Evolutionary conservation across 1,140 invertebrate genomes (phyloP).

Genomic region (Drosophila repleta): DNA sequence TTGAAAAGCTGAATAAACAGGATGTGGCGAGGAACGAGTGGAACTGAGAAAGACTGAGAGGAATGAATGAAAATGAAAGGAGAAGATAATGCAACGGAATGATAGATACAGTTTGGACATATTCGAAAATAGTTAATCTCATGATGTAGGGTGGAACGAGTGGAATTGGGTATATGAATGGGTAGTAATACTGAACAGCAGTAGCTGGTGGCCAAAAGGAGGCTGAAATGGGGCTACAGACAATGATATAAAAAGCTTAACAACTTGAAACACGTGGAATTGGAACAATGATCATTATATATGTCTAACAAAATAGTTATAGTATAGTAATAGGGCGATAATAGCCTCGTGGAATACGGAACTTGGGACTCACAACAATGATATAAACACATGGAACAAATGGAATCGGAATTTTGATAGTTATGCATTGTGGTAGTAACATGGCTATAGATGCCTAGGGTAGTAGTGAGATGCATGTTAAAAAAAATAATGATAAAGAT

Average conservation of each 20-base stretch:
- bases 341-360: neutral
- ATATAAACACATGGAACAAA: neutral
- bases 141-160: neutral
- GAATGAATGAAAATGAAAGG: neutral
- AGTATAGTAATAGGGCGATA: neutral
- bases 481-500: neutral
- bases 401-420: neutral
- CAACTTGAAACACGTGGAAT: neutral
- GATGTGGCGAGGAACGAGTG: neutral
- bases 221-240: neutral
- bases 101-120: neutral
- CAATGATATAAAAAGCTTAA: neutral
- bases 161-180: neutral
- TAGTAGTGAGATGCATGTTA: too few species aligned
- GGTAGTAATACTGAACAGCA: too few species aligned
- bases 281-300: too few species aligned
- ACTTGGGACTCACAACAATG: neutral
- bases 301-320: too few species aligned
- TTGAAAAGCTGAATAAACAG: neutral
- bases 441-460: too few species aligned
- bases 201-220: too few species aligned
- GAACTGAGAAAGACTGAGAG: neutral
- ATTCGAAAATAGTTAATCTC: neutral
- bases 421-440: too few species aligned
- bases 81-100: neutral